Base-by-base conservation (phyloP, 2,113 vertebrate genomes). In the Eurypyga helias region DNA sequence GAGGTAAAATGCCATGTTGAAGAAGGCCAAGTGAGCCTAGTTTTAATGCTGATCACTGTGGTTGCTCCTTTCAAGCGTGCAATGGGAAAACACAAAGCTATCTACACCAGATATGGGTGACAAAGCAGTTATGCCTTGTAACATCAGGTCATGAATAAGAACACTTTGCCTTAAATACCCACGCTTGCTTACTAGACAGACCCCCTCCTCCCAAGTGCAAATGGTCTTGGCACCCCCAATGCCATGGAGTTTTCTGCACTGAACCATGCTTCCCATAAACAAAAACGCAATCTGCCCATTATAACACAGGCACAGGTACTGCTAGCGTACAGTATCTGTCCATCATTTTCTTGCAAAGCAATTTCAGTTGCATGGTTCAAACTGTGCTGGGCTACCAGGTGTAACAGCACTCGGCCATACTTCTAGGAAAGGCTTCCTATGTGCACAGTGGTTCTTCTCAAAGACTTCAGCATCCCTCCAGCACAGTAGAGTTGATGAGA, bases 181-280 rank as follows among this genome's bases (percentile, higher is more conserved):
- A 38, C 0, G 0, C 28, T 16, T 66, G n/a, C 43, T 52, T 23
- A 45, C 10, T n/a, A 80, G 41, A 57, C 64, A 78, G 55, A 81
- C 13, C 11, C 62, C n/a, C 36, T 70, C n/a, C 72, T 78, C 51
- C 55, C 51, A 54, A 25, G 61, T 21, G 25, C 24, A 87, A 71
- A 69, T 1, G 1, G 20, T 31, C 45, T 65, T 76, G 90, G 43
- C 17, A 38, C 0, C 2, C 5, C 7, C 28, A 24, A 21, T n/a
- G 58, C 24, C 34, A 29, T 17, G 12, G 45, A 55, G 52, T 25
- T 79, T 43, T 33, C 57, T 72, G 38, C 61, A 72, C 8, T 45
- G 49, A 88, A 61, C 7, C n/a, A 18, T 1, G 18, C 28, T 62
- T 43, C 11, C 51, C 21, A 6, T 5, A 57, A 57, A 43, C 14